Evolutionary conservation across 1,140 invertebrate genomes (phyloP).

Genomic region (Trachelipus rathkii): DNA sequence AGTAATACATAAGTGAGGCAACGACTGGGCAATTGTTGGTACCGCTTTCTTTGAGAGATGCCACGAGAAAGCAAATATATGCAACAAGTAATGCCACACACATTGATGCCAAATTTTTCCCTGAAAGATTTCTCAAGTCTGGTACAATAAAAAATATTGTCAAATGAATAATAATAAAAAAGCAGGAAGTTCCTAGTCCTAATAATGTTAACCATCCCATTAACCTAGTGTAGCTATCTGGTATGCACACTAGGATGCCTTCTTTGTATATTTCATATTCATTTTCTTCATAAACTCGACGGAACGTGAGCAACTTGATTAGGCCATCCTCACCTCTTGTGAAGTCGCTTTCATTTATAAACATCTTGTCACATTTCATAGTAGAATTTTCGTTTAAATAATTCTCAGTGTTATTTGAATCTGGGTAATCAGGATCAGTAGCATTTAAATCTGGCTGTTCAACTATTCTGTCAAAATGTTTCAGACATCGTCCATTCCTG

Average conservation of each 20-base stretch:
- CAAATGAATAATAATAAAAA: constrained; percentile 55
- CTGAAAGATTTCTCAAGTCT: constrained; percentile 56
- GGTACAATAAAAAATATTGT: constrained; percentile 52
- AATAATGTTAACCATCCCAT: constrained; percentile 54
- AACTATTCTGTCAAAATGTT: constrained; percentile 29
- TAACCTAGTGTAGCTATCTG: constrained; percentile 51
- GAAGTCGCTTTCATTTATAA: constrained; percentile 52
- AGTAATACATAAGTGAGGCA: constrained; percentile 83
- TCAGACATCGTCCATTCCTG: constrained; percentile 46
- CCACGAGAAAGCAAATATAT: constrained; percentile 54
- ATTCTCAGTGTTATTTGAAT: constrained; percentile 34
- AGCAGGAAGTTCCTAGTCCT: constrained; percentile 53
- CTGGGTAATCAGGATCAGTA: constrained; percentile 23
- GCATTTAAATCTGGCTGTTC: constrained; percentile 25
- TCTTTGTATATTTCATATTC: constrained; percentile 49
- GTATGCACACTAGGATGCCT: constrained; percentile 47
- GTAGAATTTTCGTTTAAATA: constrained; percentile 46
- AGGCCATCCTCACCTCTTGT: constrained; percentile 49
- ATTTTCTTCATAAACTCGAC: constrained; percentile 47
- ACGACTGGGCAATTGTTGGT: constrained; percentile 53
- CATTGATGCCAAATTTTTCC: constrained; percentile 56
- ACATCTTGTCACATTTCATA: constrained; percentile 51
- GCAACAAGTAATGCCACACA: constrained; percentile 53
- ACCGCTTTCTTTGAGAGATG: constrained; percentile 48
- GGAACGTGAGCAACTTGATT: constrained; percentile 51